Base-by-base conservation (phyloP, 2,888 invertebrate species). In the Drosophila helvetica region DNA sequence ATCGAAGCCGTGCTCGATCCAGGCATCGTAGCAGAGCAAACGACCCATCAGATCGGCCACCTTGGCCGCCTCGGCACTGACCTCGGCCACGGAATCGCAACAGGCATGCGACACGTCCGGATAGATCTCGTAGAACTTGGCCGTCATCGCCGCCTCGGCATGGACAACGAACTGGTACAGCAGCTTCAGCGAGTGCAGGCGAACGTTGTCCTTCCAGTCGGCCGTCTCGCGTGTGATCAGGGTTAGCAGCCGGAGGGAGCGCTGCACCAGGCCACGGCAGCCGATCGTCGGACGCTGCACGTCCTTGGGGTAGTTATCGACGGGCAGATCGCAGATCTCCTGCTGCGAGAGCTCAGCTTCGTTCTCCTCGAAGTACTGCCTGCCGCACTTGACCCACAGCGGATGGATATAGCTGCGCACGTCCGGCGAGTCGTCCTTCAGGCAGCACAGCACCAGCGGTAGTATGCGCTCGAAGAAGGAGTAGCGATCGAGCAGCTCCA, bases 391-490 rank as follows among this genome's bases (percentile, higher is more conserved):
- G 1, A 93, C 90, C 97, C 97, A 98, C 1, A 95, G 90, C 1
- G 93, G 92, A 1, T 91, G 90, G 0, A 96, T 95, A 75, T 94
- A 93, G 10, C 93, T 91, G 66, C 94, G 93, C n/a, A 96, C 94
- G 69, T 96, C 96, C 2, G 93, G 93, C 68, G 96, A 94, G 67
- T 96, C 96, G 91, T 98, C 98, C 80, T 96, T 95, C 3, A 98
- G 92, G 66, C 97, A 96, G 48, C 97, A 97, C 42, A 98, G 92
- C 4, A 98, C 92, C 12, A 98, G 92, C 0, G 98, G 98, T 77
- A 98, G 93, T 83, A 98, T 94, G 79, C 96, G 95, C 90, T 96
- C 95, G 93, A 97, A 98, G 92, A 95, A 98, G 0, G 98, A 98
- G 90, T 98, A 98, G 79, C 98, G 93, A 90, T 98, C 98, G 57